Evolutionary conservation across 1,140 invertebrate genomes (phyloP), one percentile per base, ranked within the genome.

Genomic region (Chlorops oryzae): DNA sequence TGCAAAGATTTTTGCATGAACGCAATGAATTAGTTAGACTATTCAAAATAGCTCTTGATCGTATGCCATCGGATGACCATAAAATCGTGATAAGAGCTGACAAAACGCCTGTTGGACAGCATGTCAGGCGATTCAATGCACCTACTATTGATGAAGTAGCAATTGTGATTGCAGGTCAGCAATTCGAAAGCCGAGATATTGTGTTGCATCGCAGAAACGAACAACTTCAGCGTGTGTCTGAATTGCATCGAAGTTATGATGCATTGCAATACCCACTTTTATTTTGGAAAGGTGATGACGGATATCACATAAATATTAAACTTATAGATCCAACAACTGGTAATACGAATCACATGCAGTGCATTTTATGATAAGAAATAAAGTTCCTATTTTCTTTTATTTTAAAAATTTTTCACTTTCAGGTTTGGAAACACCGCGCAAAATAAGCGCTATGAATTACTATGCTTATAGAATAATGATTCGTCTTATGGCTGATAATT

Each of bases 231-330:
- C 52, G 55, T 40, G 46, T 72, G 56, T 55, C 49, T 45, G 65
- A 74, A 60, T 73, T 61, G 22, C 63, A 73, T 52, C 57, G 68
- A 6, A 63, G 61, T 40, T 73, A 70, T 58, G 73, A 76, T 57
- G 57, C 71, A 27, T 57, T 75, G 18, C 64, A 72, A 63, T 77
- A 77, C 62, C 69, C 73, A 42, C 51, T 76, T 20, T 68, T 77
- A 28, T 75, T 75, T 62, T 73, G 70, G 57, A 51, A 65, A 56
- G 72, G 66, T 49, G 58, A 76, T 56, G 63, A 71, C 62, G 68
- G 64, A 57, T 75, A 74, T 61, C 46, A 66, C 51, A 59, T 71
- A 15, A 39, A 57, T 27, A 53, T 56, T 18, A 28, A 22, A 17
- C 38, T 25, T 37, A 43, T 13, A 10, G 44, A 48, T 48, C 46